Base-by-base conservation (phyloP, 2,113 vertebrate genomes). In the Megalops atlanticus region DNA sequence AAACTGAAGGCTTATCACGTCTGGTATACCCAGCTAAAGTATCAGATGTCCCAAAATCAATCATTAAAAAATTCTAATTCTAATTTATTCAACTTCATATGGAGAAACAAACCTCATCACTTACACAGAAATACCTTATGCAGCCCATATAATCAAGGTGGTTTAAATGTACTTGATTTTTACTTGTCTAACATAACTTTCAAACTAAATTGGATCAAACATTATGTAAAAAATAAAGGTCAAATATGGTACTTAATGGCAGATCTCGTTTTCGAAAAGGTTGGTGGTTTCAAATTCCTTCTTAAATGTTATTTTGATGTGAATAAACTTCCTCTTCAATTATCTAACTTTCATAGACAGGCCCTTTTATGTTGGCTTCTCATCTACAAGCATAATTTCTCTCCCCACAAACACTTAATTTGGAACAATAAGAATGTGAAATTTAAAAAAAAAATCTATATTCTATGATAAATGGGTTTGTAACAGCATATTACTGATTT, bases 1-100 rank as follows among this genome's bases (percentile, higher is more conserved):
- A 81, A 47, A 49, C 81, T 35, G 75, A 82, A 72, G 81, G 75
- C 12, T 47, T 82, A 14, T 82, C 81, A 16, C 33, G 43, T 3
- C 47, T 35, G 49, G n/a, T 1, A 12, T 52, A 77, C 10, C 14
- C 74, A 24, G 74, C 41, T 43, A 38, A n/a, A n/a, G 75, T 35
- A 18, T 77, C 52, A 52, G 45, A 77, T 41, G 45, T 77, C 1
- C 35, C 75, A 2, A 21, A 77, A 21, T 54, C 75, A n/a, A 18
- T 77, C 12, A 27, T 77, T 47, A 52, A 77, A 47, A 12, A 35
- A 35, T n/a, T 4, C 52, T 3, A 4, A 77, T 35, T n/a, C 14
- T 18, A 7, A 8, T 12, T 18, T 52, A 4, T 52, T 45, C 27
- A 45, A 52, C 27, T 77, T 77, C 12, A 52, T 52, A 8, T 49